A percentile compares a stretch with the other conserved stretches of the same genome.
Conservation (phyloP, 2,113 vertebrate genomes). For the Semicossyphus pulcher region DNA sequence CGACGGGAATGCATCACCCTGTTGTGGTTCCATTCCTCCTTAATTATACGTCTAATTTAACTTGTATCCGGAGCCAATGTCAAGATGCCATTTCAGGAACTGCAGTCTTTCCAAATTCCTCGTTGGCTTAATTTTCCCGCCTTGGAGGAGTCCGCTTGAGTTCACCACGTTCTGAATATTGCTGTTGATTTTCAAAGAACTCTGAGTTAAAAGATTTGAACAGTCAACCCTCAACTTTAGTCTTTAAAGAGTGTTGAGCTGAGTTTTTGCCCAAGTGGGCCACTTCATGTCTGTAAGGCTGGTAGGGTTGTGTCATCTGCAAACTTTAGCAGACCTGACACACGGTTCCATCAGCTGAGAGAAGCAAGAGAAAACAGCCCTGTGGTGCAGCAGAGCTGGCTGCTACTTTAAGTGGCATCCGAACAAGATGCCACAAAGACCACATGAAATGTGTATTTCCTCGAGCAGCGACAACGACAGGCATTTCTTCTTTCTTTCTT, state of each 20-base stretch:
- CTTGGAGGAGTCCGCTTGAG: too few relatives aligned
- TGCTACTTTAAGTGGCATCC: conserved; percentile 24
- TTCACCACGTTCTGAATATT: too few relatives aligned
- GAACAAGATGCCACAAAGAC: conserved; percentile 6
- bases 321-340: background rate
- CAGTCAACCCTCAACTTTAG: conserved; percentile 3
- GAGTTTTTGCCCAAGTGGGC: background rate
- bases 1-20: background rate
- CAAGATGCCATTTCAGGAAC: too few relatives aligned
- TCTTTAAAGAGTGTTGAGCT: conserved; percentile 5
- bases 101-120: too few relatives aligned
- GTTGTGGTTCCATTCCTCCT: too few relatives aligned
- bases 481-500: background rate
- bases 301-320: conserved; percentile 16
- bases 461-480: background rate
- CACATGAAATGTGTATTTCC: conserved; percentile 27
- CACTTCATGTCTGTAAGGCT: conserved; percentile 7
- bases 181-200: too few relatives aligned
- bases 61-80: too few relatives aligned
- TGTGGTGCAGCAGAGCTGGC: conserved; percentile 6
- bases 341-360: background rate
- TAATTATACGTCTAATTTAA: too few relatives aligned
- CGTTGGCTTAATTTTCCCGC: too few relatives aligned
- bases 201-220: conserved; percentile 4
- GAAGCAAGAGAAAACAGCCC: background rate